Percentiles rank a stretch among this genome's conserved stretches.
Conservation (phyloP, 2,888 invertebrate genomes). For the Melinaea marsaeus region DNA sequence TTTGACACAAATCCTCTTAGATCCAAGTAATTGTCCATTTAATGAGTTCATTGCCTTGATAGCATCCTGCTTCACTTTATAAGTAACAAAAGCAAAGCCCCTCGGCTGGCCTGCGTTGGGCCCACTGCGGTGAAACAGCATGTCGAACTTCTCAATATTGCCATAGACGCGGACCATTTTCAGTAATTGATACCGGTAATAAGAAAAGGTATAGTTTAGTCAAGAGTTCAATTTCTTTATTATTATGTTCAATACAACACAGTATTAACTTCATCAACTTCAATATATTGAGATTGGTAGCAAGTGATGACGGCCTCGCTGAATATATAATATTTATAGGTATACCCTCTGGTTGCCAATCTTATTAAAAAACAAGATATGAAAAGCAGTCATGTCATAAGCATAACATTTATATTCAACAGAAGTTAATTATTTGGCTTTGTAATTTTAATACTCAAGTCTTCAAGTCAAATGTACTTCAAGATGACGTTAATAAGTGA, state of each 20-base stretch:
- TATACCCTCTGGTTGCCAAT: no score
- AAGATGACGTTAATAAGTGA: not conserved
- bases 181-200: slow-evolving; percentile 95
- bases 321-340: no score
- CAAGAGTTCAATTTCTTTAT: slow-evolving; percentile 27
- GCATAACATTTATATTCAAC: no score
- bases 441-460: no score
- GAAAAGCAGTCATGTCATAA: no score
- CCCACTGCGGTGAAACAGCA: slow-evolving; percentile 94
- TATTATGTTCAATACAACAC: no score
- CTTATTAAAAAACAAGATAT: no score
- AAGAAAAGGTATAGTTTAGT: slow-evolving; percentile 60
- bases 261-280: no score
- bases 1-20: slow-evolving; percentile 86
- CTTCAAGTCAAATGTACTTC: not conserved
- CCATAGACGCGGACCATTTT: slow-evolving; percentile 98
- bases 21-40: slow-evolving; percentile 85
- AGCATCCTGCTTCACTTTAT: slow-evolving; percentile 82
- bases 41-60: slow-evolving; percentile 83
- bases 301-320: no score
- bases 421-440: no score
- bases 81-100: slow-evolving; percentile 96
- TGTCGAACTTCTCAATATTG: slow-evolving; percentile 95
- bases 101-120: slow-evolving; percentile 92
- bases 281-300: no score